Conservation (phyloP, 2,113 vertebrate genomes). For the Thunnus maccoyii region DNA sequence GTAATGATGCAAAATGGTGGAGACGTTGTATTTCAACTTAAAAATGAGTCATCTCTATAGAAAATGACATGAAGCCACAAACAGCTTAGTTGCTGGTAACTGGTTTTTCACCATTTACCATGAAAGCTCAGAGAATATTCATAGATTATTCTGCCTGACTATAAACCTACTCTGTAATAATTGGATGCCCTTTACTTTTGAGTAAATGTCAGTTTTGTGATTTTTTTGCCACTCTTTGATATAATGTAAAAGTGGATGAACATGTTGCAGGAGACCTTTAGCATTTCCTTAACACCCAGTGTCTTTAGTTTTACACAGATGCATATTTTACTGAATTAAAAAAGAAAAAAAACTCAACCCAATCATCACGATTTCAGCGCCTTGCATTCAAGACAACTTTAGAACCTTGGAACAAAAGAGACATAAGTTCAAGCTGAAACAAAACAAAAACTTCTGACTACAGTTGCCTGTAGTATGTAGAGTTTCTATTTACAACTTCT, state of each 20-base stretch:
- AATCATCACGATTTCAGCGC: constrained; percentile 17
- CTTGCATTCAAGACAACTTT: constrained; percentile 32
- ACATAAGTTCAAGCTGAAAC: constrained; percentile 7
- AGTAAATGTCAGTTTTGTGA: constrained; percentile 5
- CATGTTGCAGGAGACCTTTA: neutral
- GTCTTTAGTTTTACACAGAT: too few relatives aligned
- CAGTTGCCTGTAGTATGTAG: neutral
- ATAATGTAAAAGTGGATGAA: neutral
- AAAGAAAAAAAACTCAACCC: neutral
- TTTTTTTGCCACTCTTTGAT: neutral
- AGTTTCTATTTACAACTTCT: too few relatives aligned
- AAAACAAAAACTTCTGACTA: neutral
- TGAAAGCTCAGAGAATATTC: neutral
- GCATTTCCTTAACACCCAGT: neutral
- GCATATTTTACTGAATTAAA: too few relatives aligned
- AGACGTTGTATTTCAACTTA: neutral
- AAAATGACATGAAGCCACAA: neutral
- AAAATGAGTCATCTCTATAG: neutral
- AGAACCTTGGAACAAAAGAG: constrained; percentile 1
- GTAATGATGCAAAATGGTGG: neutral
- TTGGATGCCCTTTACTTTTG: neutral
- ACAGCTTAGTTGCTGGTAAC: neutral
- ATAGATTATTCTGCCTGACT: neutral
- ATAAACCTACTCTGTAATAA: neutral
- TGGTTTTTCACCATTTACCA: neutral